These are phyloP conservation scores for Rhopalosiphum nymphaeae DNA, from an alignment of 2,888 invertebrate genomes.

Conservation along the genomic window DNA sequence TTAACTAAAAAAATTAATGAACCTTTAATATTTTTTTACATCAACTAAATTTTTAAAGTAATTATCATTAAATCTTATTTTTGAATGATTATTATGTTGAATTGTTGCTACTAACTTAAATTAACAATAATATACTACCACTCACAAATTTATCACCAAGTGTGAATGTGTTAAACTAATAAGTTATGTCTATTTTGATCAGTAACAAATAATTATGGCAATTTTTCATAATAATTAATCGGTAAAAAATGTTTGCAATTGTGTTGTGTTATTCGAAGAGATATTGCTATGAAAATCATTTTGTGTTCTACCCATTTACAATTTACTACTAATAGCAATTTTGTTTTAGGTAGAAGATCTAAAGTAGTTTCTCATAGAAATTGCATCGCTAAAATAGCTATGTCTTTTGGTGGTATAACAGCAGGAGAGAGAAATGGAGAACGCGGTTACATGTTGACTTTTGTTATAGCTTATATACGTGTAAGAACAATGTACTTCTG, in stretches of 20 bases:
- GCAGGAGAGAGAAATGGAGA: slow-evolving; percentile 95
- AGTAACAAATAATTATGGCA: neutral
- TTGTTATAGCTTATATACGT: slow-evolving; percentile 97
- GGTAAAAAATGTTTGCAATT: neutral
- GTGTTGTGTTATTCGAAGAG: neutral
- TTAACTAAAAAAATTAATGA: neutral
- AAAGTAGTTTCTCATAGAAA: slow-evolving; percentile 50
- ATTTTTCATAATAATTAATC: neutral
- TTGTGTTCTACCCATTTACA: neutral
- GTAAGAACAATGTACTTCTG: slow-evolving; percentile 74
- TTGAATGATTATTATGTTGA: neutral
- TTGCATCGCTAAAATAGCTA: slow-evolving; percentile 83
- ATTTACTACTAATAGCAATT: neutral
- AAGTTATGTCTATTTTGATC: neutral
- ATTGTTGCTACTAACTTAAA: neutral
- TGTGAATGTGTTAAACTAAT: neutral
- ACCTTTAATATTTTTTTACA: neutral
- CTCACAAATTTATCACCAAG: neutral
- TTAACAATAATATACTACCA: neutral
- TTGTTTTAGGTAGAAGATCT: slow-evolving; percentile 20
- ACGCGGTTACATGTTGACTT: slow-evolving; percentile 95
- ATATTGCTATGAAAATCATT: neutral
- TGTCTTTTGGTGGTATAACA: slow-evolving; percentile 83
- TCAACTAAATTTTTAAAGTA: neutral
- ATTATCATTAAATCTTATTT: neutral